A percentile compares a stretch with the other conserved stretches of the same genome.
phyloP scores from a whole-genome alignment of 2,797 vertebrate genomes.

The Liparis tanakae region DNA sequence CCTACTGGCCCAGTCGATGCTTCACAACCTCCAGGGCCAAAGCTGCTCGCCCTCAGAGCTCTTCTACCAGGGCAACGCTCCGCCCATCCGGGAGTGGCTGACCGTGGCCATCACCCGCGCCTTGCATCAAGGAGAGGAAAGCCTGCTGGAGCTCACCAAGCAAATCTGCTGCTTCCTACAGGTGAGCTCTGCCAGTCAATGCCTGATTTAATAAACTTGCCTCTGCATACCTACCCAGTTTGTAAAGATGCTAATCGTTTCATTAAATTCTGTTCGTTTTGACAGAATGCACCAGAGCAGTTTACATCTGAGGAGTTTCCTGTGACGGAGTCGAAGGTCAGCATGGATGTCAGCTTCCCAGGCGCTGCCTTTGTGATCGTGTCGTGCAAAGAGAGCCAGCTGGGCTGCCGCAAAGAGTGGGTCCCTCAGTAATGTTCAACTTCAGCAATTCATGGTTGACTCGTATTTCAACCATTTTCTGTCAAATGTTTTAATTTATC shows the following conservation, averaged over 20 bases:
- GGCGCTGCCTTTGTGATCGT: constrained; percentile 95
- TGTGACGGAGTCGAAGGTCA: constrained; percentile 95
- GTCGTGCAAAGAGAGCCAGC: constrained; percentile 97
- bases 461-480: background rate
- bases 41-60: constrained; percentile 96
- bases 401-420: constrained; percentile 98
- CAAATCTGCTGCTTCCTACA: constrained; percentile 98
- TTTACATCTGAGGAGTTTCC: constrained; percentile 97
- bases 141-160: constrained; percentile 93
- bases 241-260: background rate
- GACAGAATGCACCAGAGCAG: constrained; percentile 93
- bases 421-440: constrained; percentile 49
- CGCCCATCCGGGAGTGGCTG: constrained; percentile 94
- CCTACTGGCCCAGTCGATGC: constrained; percentile 93
- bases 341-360: constrained; percentile 97
- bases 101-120: constrained; percentile 94
- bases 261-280: background rate
- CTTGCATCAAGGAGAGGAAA: constrained; percentile 96
- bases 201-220: background rate
- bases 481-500: background rate
- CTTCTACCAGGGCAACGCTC: constrained; percentile 96
- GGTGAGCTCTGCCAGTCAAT: constrained; percentile 73
- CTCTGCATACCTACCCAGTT: background rate
- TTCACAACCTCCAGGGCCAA: constrained; percentile 92
- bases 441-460: background rate